phyloP scores from a whole-genome alignment of 2,113 vertebrate species.

The Oncorhynchus keta region DNA sequence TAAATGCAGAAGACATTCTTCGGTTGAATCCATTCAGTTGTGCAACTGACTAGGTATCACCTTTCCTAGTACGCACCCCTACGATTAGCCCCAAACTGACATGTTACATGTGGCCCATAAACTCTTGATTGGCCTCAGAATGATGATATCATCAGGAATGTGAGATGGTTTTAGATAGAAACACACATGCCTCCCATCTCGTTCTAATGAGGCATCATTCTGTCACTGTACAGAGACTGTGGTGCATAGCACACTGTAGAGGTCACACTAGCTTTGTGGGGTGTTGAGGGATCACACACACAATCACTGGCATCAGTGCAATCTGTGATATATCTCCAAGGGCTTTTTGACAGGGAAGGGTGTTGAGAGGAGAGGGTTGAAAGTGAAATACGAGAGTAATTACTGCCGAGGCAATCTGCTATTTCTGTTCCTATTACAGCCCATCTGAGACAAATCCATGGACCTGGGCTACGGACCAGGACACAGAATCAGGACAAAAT shows the following conservation, averaged over 20 bases:
- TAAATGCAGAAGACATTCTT: too few species aligned
- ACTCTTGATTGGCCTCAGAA: conserved; percentile 30
- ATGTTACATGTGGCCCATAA: conserved; percentile 25
- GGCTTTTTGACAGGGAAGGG: conserved; percentile 20
- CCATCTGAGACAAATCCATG: conserved; percentile 45
- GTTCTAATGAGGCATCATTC: conserved; percentile 49
- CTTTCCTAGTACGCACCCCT: not conserved
- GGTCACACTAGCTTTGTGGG: conserved; percentile 36
- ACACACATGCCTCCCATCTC: conserved; percentile 20
- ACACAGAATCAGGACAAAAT: conserved; percentile 37
- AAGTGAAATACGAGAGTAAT: conserved; percentile 57
- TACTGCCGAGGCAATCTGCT: conserved; percentile 42
- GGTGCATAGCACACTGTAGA: conserved; percentile 54
- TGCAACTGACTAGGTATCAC: too few species aligned
- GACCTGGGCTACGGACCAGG: conserved; percentile 16
- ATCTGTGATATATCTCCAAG: conserved; percentile 17
- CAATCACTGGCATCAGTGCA: conserved; percentile 11
- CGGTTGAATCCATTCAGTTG: too few species aligned
- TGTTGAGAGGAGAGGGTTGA: conserved; percentile 32
- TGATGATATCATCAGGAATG: conserved; percentile 54
- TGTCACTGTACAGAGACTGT: conserved; percentile 42
- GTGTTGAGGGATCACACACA: conserved; percentile 3
- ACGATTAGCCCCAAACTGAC: conserved; percentile 27
- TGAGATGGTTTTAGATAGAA: conserved; percentile 21
- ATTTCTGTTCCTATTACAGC: conserved; percentile 56